These are phyloP conservation scores for Pseudeuparius sepicola DNA, from an alignment of 2,888 invertebrate genomes.

Conservation along the genomic window DNA sequence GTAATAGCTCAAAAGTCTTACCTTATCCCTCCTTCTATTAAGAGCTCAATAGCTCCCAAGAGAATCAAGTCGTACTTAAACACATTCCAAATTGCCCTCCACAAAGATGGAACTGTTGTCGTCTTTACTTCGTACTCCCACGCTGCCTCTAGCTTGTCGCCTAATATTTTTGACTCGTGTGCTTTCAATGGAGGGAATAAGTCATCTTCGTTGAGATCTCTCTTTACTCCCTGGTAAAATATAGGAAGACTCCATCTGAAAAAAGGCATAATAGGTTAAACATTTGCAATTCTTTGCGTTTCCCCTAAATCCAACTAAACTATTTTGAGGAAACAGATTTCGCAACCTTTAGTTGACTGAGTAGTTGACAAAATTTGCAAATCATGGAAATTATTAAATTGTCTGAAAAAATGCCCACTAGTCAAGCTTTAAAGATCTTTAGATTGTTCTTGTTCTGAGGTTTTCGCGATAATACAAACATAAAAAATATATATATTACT, in stretches of 20 bases:
- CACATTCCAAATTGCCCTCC: slow-evolving; percentile 27
- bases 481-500: too few relatives aligned
- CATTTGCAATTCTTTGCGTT: too few relatives aligned
- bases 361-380: too few relatives aligned
- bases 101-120: slow-evolving; percentile 27
- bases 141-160: slow-evolving; percentile 35
- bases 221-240: slow-evolving; percentile 39
- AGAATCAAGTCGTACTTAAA: slow-evolving; percentile 21
- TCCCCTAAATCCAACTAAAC: too few relatives aligned
- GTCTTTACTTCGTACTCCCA: slow-evolving; percentile 28
- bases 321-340: too few relatives aligned
- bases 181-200: slow-evolving; percentile 39
- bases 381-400: too few relatives aligned
- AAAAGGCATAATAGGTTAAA: slow-evolving; percentile 28
- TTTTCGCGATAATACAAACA: too few relatives aligned
- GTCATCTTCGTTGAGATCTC: slow-evolving; percentile 41
- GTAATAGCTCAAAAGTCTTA: slow-evolving; percentile 12
- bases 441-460: too few relatives aligned
- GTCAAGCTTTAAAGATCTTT: too few relatives aligned
- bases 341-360: too few relatives aligned
- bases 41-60: slow-evolving; percentile 18
- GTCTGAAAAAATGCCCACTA: too few relatives aligned
- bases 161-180: slow-evolving; percentile 38
- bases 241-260: slow-evolving; percentile 43
- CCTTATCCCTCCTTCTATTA: slow-evolving; percentile 24